Conservation (phyloP, 2,888 invertebrate species). For the Creontiades dilutus region DNA sequence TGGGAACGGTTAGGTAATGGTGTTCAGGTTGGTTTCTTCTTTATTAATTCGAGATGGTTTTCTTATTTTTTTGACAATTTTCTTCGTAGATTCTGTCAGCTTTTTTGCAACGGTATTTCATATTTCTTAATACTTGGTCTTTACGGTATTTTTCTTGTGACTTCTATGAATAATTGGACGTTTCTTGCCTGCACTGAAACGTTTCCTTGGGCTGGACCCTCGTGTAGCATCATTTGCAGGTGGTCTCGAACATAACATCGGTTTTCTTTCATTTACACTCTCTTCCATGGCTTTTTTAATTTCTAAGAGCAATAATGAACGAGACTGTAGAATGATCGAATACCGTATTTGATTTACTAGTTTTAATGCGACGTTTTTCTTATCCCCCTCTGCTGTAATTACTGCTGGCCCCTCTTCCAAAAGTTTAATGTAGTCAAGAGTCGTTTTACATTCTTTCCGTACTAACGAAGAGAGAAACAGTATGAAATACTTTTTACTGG, state of each 20-base stretch:
- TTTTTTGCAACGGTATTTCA: too few species aligned
- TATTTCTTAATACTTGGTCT: not conserved
- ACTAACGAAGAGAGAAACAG: not conserved
- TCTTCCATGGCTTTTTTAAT: not conserved
- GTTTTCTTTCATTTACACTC: not conserved
- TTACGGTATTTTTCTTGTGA: not conserved
- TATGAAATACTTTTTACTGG: not conserved
- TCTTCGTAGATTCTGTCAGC: too few species aligned
- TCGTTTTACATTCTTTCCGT: not conserved
- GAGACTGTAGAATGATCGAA: not conserved
- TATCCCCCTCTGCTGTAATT: not conserved
- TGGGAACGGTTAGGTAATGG: too few species aligned
- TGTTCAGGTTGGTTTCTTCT: too few species aligned
- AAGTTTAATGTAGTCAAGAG: not conserved
- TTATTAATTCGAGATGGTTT: too few species aligned
- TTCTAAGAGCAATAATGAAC: not conserved
- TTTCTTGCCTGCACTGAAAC: too few species aligned
- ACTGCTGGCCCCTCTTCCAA: not conserved
- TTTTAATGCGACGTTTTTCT: not conserved
- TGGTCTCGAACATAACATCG: not conserved
- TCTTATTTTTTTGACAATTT: too few species aligned
- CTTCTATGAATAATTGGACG: too few species aligned
- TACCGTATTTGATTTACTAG: not conserved
- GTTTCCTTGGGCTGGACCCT: too few species aligned
- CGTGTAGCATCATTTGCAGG: not conserved